Evolutionary conservation across 2,113 vertebrate species (phyloP), one percentile per base, ranked within the genome.

Genomic region (Tinamus guttatus): DNA sequence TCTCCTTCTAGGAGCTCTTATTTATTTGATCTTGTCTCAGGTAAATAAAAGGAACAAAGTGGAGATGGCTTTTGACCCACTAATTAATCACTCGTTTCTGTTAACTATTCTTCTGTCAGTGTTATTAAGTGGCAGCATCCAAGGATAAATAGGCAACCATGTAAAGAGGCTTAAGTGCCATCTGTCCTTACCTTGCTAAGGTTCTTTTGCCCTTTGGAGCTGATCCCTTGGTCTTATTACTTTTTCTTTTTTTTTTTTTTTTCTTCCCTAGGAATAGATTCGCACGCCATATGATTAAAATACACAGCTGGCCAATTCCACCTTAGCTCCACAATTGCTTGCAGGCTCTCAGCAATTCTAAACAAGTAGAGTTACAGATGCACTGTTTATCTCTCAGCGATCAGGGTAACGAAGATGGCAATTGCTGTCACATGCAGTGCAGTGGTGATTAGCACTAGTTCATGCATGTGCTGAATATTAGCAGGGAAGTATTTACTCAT

Each of bases 31-130:
- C 81, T 96, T 80, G 70, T 91, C 73, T 92, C 84, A 77, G 81
- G 89, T 94, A 95, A 92, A 96, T 76, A 89, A 84, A 92, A 86
- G 15, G 59, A 95, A 56, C 1, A 1, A 90, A 80, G 81, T 91
- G 67, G 67, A 94, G 92, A 87, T 60, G 80, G 25, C 83, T 81
- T 87, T 93, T 93, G 84, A 95, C 90, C 78, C 32, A 13, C 40
- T 94, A 94, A 94, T 96, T 94, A 96, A 95, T 90, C 70, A 89
- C 70, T 91, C 77, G 67, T 24, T 80, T 79, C 58, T 90, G 58
- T 82, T 92, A 88, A 93, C 85, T 87, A 52, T 89, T 76, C 67
- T 41, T 92, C 78, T 0, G 0, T 92, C 84, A 80, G 41, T 67
- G 95, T 63, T 94, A 74, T 85, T 96, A 96, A 74, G 70, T 80